Base-by-base conservation (phyloP, 2,113 vertebrate genomes). In the Microcebus tavaratra region DNA sequence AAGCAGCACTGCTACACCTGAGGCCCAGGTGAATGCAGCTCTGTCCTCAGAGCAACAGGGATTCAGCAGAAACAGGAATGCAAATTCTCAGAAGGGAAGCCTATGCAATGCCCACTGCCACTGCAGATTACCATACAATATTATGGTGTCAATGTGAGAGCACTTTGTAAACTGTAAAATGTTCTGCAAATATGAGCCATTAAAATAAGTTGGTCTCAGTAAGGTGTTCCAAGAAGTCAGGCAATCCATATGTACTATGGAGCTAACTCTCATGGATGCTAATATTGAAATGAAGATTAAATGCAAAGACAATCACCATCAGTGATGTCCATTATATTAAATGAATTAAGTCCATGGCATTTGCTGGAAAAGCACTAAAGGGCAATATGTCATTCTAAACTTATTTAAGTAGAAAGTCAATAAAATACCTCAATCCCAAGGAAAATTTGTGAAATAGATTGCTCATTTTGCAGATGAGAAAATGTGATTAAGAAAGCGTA, bases 221-320 rank as follows among this genome's bases (percentile, higher is more conserved):
- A 78, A 76, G 25, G 17, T 48, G 5, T 63, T 67, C 29, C 6
- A 6, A 17, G 36, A 76, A 57, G 59, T 72, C 45, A 88, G 59
- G 8, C 3, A 36, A 7, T 23, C 39, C 42, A 42, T 68, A 1
- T 55, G 45, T 76, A 27, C 39, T 73, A 45, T 81, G 20, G 27
- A 48, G 53, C 18, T 75, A 81, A 63, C 8, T 27, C 2, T 86
- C 34, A 53, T 1, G 0, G 48, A 50, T 59, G 78, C 25, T 59
- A 67, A 94, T 55, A 36, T 45, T 94, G 65, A 80, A 80, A 14
- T 76, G 73, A 55, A 57, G 63, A 95, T 86, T 85, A 84, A 91
- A 59, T 84, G 48, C 48, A 53, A 91, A 82, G 59, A 67, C 36
- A 67, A 23, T 45, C 9, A 45, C 50, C 42, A 85, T 50, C 39